Evolutionary conservation across 2,113 vertebrate species (phyloP).

Genomic region (Conger conger): DNA sequence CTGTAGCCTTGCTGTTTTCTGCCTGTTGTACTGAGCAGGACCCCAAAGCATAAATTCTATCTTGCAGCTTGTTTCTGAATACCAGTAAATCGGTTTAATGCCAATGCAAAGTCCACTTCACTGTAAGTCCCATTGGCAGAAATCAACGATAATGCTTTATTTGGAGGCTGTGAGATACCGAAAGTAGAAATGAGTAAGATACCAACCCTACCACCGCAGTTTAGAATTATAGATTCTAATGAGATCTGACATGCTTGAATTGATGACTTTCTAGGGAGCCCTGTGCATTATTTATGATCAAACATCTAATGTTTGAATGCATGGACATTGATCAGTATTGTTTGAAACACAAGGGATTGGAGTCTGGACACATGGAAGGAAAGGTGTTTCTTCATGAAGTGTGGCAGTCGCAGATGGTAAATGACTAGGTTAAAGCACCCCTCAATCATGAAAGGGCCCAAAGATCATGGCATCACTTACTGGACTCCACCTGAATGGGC

Average conservation of each 20-base stretch:
- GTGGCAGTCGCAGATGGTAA: neutral
- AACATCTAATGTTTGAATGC: conserved; percentile 12
- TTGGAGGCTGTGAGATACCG: neutral
- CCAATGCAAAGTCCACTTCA: neutral
- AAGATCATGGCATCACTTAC: too few relatives aligned
- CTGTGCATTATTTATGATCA: conserved; percentile 3
- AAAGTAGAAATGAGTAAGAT: neutral
- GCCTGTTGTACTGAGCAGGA: neutral
- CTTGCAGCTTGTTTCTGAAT: neutral
- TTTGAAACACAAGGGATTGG: neutral
- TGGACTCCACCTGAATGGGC: too few relatives aligned
- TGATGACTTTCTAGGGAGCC: neutral
- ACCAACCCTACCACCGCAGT: neutral
- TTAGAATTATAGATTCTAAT: conserved; percentile 16
- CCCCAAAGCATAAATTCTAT: neutral
- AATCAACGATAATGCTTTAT: neutral
- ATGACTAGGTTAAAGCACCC: too few relatives aligned
- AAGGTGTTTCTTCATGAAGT: too few relatives aligned
- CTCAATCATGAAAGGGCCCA: too few relatives aligned
- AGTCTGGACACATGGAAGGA: too few relatives aligned
- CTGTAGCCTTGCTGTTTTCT: neutral
- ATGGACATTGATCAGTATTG: neutral
- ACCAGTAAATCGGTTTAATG: neutral
- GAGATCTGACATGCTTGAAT: conserved; percentile 14
- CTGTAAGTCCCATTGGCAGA: neutral